Evolutionary conservation across 2,888 invertebrate genomes (phyloP).

Genomic region (Allygus modestus): DNA sequence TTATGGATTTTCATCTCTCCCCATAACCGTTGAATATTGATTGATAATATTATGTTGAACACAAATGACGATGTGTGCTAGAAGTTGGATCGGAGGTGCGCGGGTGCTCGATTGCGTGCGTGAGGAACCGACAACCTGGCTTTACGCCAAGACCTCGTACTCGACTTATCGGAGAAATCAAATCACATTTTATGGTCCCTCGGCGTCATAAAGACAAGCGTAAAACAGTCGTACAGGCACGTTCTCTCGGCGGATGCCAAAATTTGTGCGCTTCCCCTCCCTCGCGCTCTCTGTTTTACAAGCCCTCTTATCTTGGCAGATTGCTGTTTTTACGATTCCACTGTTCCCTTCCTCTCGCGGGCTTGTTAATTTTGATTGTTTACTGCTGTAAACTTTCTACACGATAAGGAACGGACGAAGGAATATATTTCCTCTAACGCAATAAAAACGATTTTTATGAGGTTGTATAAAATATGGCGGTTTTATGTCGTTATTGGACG

Average conservation of each 20-base stretch:
- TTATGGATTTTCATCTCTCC: no score
- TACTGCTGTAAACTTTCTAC: conserved; percentile 20
- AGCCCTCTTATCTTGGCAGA: conserved; percentile 27
- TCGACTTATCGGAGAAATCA: conserved; percentile 41
- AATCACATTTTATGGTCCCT: conserved; percentile 27
- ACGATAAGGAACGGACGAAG: neutral
- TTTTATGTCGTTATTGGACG: neutral
- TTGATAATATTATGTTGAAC: no score
- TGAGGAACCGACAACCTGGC: neutral
- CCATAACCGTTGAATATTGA: no score
- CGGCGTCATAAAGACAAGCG: conserved; percentile 32
- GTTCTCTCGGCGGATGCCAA: conserved; percentile 43
- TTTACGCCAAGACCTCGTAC: neutral
- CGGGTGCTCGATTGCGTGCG: neutral
- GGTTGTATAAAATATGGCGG: neutral
- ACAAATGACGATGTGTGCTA: no score
- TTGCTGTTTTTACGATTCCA: conserved; percentile 25
- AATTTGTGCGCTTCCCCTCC: conserved; percentile 28
- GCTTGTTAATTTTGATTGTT: conserved; percentile 38
- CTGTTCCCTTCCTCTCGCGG: neutral
- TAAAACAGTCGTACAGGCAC: conserved; percentile 39
- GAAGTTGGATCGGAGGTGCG: neutral
- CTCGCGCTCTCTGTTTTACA: neutral
- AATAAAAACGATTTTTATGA: neutral
- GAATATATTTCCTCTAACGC: neutral